Percentiles rank a stretch among this genome's conserved stretches.
These are phyloP conservation scores for Tyria jacobaeae DNA, from an alignment of 2,888 invertebrate species.

Conservation along the genomic window DNA sequence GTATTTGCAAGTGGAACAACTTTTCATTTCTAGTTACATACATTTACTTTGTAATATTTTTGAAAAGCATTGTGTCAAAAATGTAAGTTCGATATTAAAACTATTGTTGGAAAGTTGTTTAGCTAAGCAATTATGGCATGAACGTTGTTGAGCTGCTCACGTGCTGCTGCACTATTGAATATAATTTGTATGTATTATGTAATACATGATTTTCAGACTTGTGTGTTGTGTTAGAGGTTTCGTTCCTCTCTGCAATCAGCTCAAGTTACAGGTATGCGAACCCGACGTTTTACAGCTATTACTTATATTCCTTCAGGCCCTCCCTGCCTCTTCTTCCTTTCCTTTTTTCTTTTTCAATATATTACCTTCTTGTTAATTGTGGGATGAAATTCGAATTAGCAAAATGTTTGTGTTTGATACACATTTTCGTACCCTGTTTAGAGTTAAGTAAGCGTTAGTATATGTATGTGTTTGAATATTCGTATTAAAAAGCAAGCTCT, in stretches of 20 bases:
- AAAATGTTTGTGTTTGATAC: no score
- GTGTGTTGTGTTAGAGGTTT: not conserved
- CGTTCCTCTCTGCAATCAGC: not conserved
- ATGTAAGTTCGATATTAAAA: slow-evolving; percentile 35
- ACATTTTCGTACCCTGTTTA: no score
- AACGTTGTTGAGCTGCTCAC: slow-evolving; percentile 22
- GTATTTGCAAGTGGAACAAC: slow-evolving; percentile 34
- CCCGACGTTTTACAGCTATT: no score
- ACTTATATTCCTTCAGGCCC: no score
- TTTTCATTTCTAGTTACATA: slow-evolving; percentile 39
- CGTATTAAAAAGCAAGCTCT: no score
- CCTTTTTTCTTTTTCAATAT: no score
- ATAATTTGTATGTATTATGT: slow-evolving; percentile 16
- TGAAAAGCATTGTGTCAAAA: slow-evolving; percentile 32
- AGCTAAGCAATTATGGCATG: slow-evolving; percentile 38
- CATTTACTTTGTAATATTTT: slow-evolving; percentile 39
- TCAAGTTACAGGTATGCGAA: no score
- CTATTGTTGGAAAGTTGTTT: slow-evolving; percentile 42
- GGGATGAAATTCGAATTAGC: no score
- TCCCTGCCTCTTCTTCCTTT: no score
- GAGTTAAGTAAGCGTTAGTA: no score
- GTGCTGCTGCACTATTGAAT: slow-evolving; percentile 7
- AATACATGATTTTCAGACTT: not conserved
- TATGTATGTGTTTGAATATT: no score
- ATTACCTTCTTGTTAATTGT: no score